Conservation (phyloP, 2,113 vertebrate genomes). For the Pipa parva region DNA sequence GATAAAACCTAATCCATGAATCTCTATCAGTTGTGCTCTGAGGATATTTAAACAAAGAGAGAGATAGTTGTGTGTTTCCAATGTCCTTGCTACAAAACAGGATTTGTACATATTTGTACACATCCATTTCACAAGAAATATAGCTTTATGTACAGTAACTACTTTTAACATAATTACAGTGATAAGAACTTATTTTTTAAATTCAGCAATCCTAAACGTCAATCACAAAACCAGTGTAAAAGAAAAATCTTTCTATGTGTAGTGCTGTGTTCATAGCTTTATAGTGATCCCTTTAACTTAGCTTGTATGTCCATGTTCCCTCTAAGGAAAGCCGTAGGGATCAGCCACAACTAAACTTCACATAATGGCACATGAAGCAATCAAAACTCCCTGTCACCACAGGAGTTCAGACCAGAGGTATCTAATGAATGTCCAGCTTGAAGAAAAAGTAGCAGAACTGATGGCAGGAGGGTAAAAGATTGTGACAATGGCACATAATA, state of each 20-base stretch:
- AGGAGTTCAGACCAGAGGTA: neutral
- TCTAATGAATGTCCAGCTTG: neutral
- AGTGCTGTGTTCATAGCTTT: neutral
- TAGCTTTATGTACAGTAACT: neutral
- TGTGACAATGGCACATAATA: neutral
- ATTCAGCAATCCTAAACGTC: too few species aligned
- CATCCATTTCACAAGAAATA: neutral
- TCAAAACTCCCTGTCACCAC: neutral
- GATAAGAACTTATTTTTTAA: too few species aligned
- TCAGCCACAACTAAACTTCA: neutral
- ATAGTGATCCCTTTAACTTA: neutral
- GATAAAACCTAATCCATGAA: slow-evolving; percentile 9
- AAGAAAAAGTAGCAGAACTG: neutral
- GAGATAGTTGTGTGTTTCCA: neutral
- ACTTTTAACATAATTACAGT: too few species aligned
- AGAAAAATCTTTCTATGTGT: neutral
- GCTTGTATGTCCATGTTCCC: neutral
- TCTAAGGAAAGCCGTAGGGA: neutral
- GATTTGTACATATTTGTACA: neutral
- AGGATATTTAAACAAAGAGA: neutral
- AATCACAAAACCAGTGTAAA: too few species aligned
- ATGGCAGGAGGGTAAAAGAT: neutral
- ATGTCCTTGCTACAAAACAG: neutral
- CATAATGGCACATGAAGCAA: neutral
- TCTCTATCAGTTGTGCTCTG: neutral